A percentile compares a stretch with the other conserved stretches of the same genome.
Evolutionary conservation across 2,888 invertebrate species (phyloP).

Genomic region (Clivina fossor): DNA sequence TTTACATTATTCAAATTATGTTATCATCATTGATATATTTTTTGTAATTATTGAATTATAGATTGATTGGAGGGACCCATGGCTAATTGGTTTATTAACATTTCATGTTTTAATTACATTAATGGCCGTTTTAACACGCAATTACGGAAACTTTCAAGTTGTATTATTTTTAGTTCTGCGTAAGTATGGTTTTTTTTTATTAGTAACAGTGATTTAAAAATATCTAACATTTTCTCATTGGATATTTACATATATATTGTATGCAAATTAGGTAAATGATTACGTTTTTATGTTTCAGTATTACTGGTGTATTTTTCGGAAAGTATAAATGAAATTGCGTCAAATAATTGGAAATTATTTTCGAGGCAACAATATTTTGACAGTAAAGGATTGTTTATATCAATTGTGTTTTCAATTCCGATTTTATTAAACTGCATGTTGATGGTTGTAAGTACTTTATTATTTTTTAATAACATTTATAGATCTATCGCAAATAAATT

Average conservation of each 20-base stretch:
- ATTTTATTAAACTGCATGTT: slow-evolving; percentile 90
- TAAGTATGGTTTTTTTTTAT: slow-evolving; percentile 63
- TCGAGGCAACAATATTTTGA: slow-evolving; percentile 93
- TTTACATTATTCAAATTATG: slow-evolving; percentile 12
- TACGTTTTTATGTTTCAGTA: slow-evolving; percentile 62
- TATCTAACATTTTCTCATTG: slow-evolving; percentile 8
- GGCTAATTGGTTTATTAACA: slow-evolving; percentile 75
- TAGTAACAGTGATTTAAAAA: not conserved
- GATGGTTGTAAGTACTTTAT: slow-evolving; percentile 90
- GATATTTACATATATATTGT: slow-evolving; percentile 25
- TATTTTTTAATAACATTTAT: slow-evolving; percentile 3
- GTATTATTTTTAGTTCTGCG: slow-evolving; percentile 76
- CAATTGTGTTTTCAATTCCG: slow-evolving; percentile 90
- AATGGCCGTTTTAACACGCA: slow-evolving; percentile 77
- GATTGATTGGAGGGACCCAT: slow-evolving; percentile 91
- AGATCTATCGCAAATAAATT: no score
- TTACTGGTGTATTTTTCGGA: slow-evolving; percentile 87
- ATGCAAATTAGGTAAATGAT: no score
- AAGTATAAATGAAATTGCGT: slow-evolving; percentile 86
- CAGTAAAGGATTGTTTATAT: slow-evolving; percentile 90
- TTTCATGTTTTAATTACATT: slow-evolving; percentile 78
- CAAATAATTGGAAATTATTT: slow-evolving; percentile 83
- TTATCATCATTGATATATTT: slow-evolving; percentile 8
- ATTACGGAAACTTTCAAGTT: slow-evolving; percentile 85
- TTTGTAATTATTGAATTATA: slow-evolving; percentile 52